Evolutionary conservation across 2,113 vertebrate genomes (phyloP), one percentile per base, ranked within the genome.

Genomic region (Pampusana beccarii): DNA sequence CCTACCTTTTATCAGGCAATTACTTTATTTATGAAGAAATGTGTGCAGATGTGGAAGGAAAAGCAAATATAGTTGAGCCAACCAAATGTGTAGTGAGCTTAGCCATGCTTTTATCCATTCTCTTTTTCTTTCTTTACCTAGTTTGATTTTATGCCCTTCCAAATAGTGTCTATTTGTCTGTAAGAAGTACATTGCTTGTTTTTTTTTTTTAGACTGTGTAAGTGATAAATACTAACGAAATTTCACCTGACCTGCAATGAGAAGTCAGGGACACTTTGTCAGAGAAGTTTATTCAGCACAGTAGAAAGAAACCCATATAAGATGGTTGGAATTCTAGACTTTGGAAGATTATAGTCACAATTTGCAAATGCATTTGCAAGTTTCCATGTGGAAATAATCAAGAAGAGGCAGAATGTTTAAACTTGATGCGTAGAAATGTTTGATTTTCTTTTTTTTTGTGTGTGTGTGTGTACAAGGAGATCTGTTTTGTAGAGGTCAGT

Each of bases 111-210:
- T 82, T 53, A 69, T 72, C 34, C 16, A 23, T 91, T 80, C n/a
- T 84, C 28, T 48, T 64, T 73, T 50, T 73, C 36, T 80, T 87
- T 79, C 74, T 95, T 91, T 81, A 50, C 57, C 38, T 69, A 60
- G 33, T 82, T 93, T 70, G 67, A 73, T 94, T 96, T 95, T 86
- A 77, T 96, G 50, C 25, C 74, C 25, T 90, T 83, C 40, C 80
- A 66, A 90, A 72, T 25, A 77, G 28, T 2, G 3, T 78, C 34
- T n/a, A 9, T 80, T 28, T 84, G 58, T 69, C 62, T 38, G 6
- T 69, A 81, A 36, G 54, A 82, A 82, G 44, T 69, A 28, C 28
- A 46, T 85, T 64, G 58, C 42, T 80, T n/a, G n/a, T n/a, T 42
- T 58, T 86, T 70, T 21, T 90, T 85, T 80, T 36, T 93, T 61